These are phyloP conservation scores for Centruroides vittatus DNA, from an alignment of 1,140 invertebrate genomes.

Conservation along the genomic window DNA sequence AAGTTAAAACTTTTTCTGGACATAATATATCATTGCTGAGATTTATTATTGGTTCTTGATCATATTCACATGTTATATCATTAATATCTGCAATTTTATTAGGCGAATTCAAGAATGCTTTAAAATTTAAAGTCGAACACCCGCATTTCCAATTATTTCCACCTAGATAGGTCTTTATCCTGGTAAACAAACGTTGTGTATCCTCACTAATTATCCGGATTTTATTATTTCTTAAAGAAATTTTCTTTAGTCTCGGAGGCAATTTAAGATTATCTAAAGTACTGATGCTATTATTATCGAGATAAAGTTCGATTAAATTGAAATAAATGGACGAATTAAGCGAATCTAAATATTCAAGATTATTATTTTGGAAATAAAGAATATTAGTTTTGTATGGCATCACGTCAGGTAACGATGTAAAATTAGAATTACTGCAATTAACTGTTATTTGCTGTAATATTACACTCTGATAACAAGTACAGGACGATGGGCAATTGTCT, in stretches of 20 bases:
- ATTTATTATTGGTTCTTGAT: conserved; percentile 1
- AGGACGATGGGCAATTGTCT: conserved; percentile 26
- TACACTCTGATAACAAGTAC: conserved; percentile 33
- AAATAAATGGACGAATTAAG: conserved; percentile 18
- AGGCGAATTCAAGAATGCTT: conserved; percentile 36
- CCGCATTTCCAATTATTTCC: conserved; percentile 48
- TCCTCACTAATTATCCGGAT: conserved; percentile 6
- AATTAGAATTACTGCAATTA: conserved; percentile 32
- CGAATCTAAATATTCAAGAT: conserved; percentile 28
- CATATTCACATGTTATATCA: conserved; percentile 13
- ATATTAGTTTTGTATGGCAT: conserved; percentile 26
- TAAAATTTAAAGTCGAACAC: conserved; percentile 38
- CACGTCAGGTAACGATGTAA: conserved; percentile 3
- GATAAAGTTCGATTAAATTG: conserved; percentile 29
- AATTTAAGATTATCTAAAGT: conserved; percentile 5
- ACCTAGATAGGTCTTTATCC: conserved; percentile 26
- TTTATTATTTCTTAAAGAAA: conserved; percentile 10
- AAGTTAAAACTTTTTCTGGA: conserved; percentile 29
- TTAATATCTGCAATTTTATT: conserved; percentile 16
- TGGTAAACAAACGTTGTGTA: conserved; percentile 1
- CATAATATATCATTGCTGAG: conserved; percentile 15
- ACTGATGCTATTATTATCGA: conserved; percentile 39
- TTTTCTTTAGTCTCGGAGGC: conserved; percentile 15
- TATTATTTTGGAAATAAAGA: conserved; percentile 37
- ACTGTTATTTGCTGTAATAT: conserved; percentile 32